Evolutionary conservation across 2,113 vertebrate species (phyloP).

Genomic region (Catharus bicknelli): DNA sequence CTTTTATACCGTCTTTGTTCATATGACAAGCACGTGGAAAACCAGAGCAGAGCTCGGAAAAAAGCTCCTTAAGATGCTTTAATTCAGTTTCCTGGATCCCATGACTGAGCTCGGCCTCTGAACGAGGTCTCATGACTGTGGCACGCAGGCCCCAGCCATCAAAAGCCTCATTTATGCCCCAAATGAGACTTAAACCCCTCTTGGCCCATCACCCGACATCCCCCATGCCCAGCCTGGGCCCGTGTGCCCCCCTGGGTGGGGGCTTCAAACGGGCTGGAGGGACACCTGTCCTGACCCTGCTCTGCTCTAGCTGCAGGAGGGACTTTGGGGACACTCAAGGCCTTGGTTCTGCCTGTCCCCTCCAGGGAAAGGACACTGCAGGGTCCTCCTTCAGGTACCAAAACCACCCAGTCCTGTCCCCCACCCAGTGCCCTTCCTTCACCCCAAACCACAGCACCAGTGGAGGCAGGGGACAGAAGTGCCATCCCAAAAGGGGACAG

Average conservation of each 20-base stretch:
- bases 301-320: not conserved
- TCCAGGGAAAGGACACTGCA: not conserved
- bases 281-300: not conserved
- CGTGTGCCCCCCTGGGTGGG: not conserved
- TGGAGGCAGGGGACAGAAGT: accelerated
- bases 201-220: accelerated
- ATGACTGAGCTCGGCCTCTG: constrained; percentile 59
- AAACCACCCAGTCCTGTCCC: accelerated
- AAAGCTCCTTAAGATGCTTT: constrained; percentile 63
- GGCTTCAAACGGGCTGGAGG: accelerated
- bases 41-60: constrained; percentile 9
- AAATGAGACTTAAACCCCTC: constrained; percentile 12
- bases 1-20: constrained; percentile 56
- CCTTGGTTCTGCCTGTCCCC: not conserved
- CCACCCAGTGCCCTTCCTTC: not conserved
- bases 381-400: not conserved
- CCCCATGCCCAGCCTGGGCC: not conserved
- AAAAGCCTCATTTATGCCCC: constrained; percentile 65
- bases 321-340: not conserved
- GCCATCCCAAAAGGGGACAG: not conserved
- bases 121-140: constrained; percentile 54
- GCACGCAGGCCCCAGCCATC: not conserved
- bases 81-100: constrained; percentile 57
- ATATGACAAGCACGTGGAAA: constrained; percentile 70
- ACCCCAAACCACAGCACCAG: accelerated